Evolutionary conservation across 2,797 vertebrate species (phyloP).

Genomic region (Acestrorhynchus altus): DNA sequence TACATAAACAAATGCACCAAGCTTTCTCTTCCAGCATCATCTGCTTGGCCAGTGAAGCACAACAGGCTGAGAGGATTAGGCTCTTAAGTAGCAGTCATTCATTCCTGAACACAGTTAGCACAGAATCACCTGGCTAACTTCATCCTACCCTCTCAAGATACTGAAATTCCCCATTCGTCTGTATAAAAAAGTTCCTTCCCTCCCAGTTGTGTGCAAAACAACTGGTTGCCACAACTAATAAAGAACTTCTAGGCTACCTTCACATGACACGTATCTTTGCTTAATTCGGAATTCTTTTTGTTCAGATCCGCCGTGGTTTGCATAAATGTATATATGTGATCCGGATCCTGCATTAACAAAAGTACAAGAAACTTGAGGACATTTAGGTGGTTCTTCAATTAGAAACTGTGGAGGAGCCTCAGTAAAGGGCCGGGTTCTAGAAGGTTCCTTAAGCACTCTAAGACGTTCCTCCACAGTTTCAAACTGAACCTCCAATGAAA

Average conservation of each 20-base stretch:
- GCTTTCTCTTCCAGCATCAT: slow-evolving; percentile 59
- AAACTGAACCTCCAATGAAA: too few relatives aligned
- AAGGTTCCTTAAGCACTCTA: too few relatives aligned
- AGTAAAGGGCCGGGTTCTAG: too few relatives aligned
- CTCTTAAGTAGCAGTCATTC: slow-evolving; percentile 47
- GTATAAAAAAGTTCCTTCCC: slow-evolving; percentile 48
- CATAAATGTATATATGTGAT: not conserved
- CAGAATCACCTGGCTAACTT: slow-evolving; percentile 63
- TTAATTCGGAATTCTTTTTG: not conserved
- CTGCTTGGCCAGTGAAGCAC: slow-evolving; percentile 56
- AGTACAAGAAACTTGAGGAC: too few relatives aligned
- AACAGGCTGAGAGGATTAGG: slow-evolving; percentile 62
- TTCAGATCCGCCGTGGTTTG: not conserved
- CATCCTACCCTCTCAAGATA: slow-evolving; percentile 55
- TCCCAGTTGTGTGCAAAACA: too few relatives aligned
- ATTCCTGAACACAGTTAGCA: slow-evolving; percentile 62
- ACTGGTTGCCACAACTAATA: slow-evolving; percentile 66
- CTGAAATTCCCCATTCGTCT: slow-evolving; percentile 53
- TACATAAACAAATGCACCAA: slow-evolving; percentile 8
- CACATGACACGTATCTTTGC: not conserved
- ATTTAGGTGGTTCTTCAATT: too few relatives aligned
- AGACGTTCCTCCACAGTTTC: too few relatives aligned
- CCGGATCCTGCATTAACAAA: not conserved
- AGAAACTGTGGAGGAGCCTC: too few relatives aligned
- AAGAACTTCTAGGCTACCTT: slow-evolving; percentile 73